Evolutionary conservation across 2,888 invertebrate species (phyloP).

Genomic region (Folsomia candida): DNA sequence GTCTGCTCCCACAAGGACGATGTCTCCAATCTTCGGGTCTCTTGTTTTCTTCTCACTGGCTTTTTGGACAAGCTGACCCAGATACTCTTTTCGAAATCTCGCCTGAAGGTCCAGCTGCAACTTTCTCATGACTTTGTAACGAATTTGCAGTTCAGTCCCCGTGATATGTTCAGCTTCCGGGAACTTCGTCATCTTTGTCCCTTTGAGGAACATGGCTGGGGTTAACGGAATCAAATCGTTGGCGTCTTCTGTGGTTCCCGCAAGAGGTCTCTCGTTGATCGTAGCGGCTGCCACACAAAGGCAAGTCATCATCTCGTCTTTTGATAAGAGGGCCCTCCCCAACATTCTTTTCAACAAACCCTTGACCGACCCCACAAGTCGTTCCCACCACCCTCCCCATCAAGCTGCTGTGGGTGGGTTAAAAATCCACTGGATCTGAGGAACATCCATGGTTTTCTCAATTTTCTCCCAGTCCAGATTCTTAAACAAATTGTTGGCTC

Average conservation of each 20-base stretch:
- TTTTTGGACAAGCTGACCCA: too few relatives aligned
- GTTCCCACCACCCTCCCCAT: conserved; percentile 23
- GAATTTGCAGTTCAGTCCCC: too few relatives aligned
- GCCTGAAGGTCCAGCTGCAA: background rate
- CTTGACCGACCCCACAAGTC: conserved; percentile 1
- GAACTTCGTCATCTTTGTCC: background rate
- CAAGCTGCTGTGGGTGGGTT: conserved; percentile 22
- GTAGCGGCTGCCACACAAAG: background rate
- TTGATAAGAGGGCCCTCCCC: background rate
- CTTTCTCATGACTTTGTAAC: background rate
- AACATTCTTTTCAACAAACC: background rate
- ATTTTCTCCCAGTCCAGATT: conserved; percentile 57
- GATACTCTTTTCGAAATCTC: too few relatives aligned
- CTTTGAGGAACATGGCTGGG: conserved; percentile 5
- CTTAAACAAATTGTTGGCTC: conserved; percentile 55
- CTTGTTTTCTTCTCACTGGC: too few relatives aligned
- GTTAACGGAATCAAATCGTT: conserved; percentile 8
- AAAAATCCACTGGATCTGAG: conserved; percentile 8
- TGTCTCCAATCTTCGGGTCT: too few relatives aligned
- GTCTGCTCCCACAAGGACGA: too few relatives aligned
- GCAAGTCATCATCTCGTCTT: conserved; percentile 1
- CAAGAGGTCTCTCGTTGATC: conserved; percentile 11
- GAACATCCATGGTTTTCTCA: background rate
- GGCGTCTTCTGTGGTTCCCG: conserved; percentile 6
- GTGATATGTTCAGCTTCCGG: conserved; percentile 14